phyloP scores from a whole-genome alignment of 2,113 vertebrate species.

The Odobenus rosmarus region DNA sequence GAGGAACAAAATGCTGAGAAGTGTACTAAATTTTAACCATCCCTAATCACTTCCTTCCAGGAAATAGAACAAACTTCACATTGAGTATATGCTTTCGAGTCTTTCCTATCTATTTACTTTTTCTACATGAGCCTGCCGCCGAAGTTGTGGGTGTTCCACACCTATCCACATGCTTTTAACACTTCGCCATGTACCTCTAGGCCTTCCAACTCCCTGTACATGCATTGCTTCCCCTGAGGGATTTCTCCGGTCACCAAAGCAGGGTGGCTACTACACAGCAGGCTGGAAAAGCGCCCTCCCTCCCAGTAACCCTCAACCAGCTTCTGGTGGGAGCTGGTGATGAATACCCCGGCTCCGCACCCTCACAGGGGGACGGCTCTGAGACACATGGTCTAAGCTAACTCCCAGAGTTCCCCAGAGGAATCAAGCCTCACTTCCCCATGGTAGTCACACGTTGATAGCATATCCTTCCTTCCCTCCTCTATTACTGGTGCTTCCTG shows the following conservation, averaged over 20 bases:
- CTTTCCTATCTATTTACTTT: background rate
- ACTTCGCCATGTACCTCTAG: background rate
- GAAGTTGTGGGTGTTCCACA: background rate
- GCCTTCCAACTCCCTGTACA: background rate
- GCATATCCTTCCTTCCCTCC: background rate
- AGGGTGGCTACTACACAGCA: background rate
- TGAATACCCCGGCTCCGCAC: background rate
- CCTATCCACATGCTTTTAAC: background rate
- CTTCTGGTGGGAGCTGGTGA: background rate
- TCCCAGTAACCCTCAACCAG: background rate
- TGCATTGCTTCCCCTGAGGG: background rate
- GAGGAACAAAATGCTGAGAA: background rate
- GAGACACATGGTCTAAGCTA: background rate
- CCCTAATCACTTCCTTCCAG: background rate
- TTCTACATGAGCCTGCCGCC: background rate
- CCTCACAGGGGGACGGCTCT: background rate
- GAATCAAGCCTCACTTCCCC: background rate
- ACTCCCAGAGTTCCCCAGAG: background rate
- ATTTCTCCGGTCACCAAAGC: background rate
- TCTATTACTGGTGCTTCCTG: background rate
- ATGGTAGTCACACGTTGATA: background rate
- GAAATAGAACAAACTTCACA: background rate
- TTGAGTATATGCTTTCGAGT: background rate
- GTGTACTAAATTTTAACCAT: background rate
- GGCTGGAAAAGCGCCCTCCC: background rate